Conservation (phyloP, 2,797 vertebrate species). For the Nannoperca obscura region DNA sequence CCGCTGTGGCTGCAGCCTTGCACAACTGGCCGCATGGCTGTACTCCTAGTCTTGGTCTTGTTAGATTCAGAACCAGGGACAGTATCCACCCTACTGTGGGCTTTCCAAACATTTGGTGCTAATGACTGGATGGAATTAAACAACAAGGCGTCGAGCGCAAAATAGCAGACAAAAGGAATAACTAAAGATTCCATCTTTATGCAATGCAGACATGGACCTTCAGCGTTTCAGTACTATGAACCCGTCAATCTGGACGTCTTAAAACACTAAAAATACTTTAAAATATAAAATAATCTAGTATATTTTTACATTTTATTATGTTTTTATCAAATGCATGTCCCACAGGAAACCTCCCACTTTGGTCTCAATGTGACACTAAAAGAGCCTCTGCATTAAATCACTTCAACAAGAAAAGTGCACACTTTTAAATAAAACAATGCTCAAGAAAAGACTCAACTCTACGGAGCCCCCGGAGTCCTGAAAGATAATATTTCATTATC, state of each 20-base stretch:
- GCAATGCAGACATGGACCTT: not conserved
- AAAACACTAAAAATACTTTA: not conserved
- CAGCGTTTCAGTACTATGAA: not conserved
- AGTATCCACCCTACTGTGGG: constrained; percentile 3
- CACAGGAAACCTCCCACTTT: not conserved
- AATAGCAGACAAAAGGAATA: constrained; percentile 16
- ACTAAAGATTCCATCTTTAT: not conserved
- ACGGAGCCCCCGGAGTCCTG: not conserved
- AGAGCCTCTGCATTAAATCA: not conserved
- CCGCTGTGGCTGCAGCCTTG: not conserved
- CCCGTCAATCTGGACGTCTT: not conserved
- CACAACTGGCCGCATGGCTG: not conserved
- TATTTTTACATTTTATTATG: not conserved
- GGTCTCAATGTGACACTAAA: not conserved
- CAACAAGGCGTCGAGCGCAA: constrained; percentile 2
- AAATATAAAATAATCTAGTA: not conserved
- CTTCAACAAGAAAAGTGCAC: not conserved
- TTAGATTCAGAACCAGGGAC: not conserved
- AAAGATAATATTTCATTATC: not conserved
- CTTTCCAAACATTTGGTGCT: constrained; percentile 28
- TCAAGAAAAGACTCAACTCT: not conserved
- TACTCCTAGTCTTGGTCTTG: not conserved
- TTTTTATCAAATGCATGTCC: not conserved
- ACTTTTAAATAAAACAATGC: not conserved
- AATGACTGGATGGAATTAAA: constrained; percentile 16